Evolutionary conservation across 1,140 invertebrate genomes (phyloP).

Genomic region (Lycorma delicatula): DNA sequence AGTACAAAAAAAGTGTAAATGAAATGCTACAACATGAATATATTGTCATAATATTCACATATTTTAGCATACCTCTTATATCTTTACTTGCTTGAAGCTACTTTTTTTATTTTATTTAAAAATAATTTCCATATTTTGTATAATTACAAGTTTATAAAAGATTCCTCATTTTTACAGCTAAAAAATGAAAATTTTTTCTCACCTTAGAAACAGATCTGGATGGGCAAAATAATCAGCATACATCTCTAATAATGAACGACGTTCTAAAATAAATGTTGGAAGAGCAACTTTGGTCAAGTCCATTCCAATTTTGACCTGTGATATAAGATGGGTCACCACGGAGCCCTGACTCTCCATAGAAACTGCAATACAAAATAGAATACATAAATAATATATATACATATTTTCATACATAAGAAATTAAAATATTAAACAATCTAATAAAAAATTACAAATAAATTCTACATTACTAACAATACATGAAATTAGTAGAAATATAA

Average conservation of each 20-base stretch:
- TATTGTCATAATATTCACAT: no score
- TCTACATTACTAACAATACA: no score
- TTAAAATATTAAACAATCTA: no score
- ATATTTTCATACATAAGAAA: no score
- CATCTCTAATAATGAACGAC: conserved; percentile 92
- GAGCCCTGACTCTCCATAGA: conserved; percentile 86
- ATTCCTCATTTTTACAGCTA: background rate
- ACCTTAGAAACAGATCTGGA: conserved; percentile 92
- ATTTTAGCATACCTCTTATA: no score
- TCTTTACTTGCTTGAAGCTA: no score
- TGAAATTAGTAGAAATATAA: no score
- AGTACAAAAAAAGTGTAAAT: no score
- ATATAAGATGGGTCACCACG: conserved; percentile 87
- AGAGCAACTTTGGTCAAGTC: conserved; percentile 95
- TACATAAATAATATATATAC: no score
- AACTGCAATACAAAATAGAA: conserved; percentile 24
- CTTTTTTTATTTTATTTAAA: no score
- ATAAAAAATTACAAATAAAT: no score
- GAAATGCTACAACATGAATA: no score
- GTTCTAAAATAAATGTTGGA: conserved; percentile 93
- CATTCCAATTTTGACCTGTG: conserved; percentile 97
- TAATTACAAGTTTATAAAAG: background rate
- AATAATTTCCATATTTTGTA: conserved; percentile 11
- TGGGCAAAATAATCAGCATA: conserved; percentile 98
- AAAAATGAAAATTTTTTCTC: conserved; percentile 33